phyloP scores from a whole-genome alignment of 2,888 invertebrate genomes.

The Eledona agricola region DNA sequence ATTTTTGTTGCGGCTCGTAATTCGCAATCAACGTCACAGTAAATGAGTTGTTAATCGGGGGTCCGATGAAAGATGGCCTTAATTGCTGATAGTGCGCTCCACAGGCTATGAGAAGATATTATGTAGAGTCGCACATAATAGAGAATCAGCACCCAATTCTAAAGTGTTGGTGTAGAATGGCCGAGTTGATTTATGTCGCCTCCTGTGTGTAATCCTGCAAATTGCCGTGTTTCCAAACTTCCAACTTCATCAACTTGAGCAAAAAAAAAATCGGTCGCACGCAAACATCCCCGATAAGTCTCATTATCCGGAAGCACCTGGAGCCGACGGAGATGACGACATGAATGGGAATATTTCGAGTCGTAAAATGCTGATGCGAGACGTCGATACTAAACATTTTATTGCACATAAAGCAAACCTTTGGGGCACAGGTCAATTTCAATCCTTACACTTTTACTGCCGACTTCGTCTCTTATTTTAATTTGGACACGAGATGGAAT shows the following conservation, averaged over 20 bases:
- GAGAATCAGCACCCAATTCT: conserved; percentile 37
- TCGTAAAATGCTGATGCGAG: conserved; percentile 49
- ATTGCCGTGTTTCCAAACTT: conserved; percentile 34
- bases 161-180: conserved; percentile 27
- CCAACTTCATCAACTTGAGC: conserved; percentile 27
- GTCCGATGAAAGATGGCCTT: conserved; percentile 43
- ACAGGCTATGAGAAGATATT: conserved; percentile 39
- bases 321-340: conserved; percentile 10
- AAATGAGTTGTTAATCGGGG: conserved; percentile 48
- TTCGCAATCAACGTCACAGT: conserved; percentile 45
- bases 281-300: conserved; percentile 23
- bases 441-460: conserved; percentile 48
- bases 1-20: conserved; percentile 17
- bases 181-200: conserved; percentile 31
- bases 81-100: conserved; percentile 42
- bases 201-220: conserved; percentile 37
- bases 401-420: conserved; percentile 53
- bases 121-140: conserved; percentile 38
- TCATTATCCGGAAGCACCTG: conserved; percentile 24
- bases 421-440: conserved; percentile 53
- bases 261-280: conserved; percentile 15
- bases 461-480: conserved; percentile 45
- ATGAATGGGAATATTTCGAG: conserved; percentile 29
- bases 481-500: conserved; percentile 38
- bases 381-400: conserved; percentile 55